Evolutionary conservation across 2,888 invertebrate genomes (phyloP).

Genomic region (Limnephilus rhombicus): DNA sequence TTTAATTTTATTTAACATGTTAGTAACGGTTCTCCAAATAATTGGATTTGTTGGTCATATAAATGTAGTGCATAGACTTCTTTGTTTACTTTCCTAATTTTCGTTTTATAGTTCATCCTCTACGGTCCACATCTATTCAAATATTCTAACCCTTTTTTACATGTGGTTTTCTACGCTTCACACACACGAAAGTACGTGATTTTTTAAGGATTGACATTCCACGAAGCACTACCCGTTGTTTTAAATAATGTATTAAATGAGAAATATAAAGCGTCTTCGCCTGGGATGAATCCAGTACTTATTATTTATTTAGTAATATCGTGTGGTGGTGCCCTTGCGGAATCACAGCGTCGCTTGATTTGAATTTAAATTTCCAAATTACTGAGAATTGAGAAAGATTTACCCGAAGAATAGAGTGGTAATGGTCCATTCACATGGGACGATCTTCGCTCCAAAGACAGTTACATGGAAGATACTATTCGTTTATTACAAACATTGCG

Average conservation of each 20-base stretch:
- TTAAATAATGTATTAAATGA: slow-evolving; percentile 14
- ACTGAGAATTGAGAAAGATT: slow-evolving; percentile 28
- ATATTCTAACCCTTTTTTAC: background rate
- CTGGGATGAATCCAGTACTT: slow-evolving; percentile 4
- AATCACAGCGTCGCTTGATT: slow-evolving; percentile 36
- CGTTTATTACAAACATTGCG: slow-evolving; percentile 43
- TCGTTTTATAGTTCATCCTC: no score
- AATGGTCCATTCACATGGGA: slow-evolving; percentile 33
- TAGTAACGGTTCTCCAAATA: no score
- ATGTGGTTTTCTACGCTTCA: background rate
- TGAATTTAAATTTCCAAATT: slow-evolving; percentile 37
- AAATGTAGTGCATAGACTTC: no score
- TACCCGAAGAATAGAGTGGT: slow-evolving; percentile 38
- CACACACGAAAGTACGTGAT: background rate
- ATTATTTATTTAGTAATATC: slow-evolving; percentile 40
- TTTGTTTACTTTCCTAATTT: no score
- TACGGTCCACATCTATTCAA: background rate
- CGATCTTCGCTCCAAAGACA: slow-evolving; percentile 18
- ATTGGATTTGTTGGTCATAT: no score
- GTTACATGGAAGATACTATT: background rate
- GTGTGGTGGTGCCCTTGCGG: slow-evolving; percentile 12
- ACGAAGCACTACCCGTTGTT: background rate
- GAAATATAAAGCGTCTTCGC: background rate
- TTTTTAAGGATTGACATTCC: background rate
- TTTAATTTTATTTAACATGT: no score